These are phyloP conservation scores for Ploceus nigricollis DNA, from an alignment of 2,113 vertebrate species.

Conservation along the genomic window DNA sequence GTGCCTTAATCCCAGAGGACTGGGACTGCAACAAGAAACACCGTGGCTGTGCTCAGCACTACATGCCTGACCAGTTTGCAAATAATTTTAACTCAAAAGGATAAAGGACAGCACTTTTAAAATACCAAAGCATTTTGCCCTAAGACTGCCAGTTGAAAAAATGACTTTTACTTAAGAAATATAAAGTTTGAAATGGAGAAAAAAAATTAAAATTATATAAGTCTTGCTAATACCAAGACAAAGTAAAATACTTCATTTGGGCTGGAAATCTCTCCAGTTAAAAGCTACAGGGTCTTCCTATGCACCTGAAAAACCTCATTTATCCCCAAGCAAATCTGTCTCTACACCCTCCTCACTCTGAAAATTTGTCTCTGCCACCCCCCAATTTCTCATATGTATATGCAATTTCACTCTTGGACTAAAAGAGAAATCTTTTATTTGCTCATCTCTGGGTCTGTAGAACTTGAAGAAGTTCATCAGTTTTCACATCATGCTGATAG, in stretches of 20 bases:
- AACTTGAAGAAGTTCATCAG: background rate
- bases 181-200: background rate
- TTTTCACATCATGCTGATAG: background rate
- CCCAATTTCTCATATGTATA: fast-evolving
- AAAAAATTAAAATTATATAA: background rate
- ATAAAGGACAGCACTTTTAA: background rate
- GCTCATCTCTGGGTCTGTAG: fast-evolving
- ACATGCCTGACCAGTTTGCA: background rate
- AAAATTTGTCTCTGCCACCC: background rate
- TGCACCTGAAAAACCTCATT: background rate
- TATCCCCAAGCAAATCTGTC: background rate
- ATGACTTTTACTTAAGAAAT: background rate
- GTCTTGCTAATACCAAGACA: background rate
- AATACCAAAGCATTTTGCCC: background rate
- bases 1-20: background rate
- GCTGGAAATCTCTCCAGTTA: background rate
- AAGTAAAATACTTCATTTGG: background rate
- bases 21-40: background rate
- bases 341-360: no score
- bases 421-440: background rate
- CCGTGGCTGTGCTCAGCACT: background rate
- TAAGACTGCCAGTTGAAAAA: background rate
- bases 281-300: background rate
- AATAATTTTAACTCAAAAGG: background rate
- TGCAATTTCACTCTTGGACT: background rate